Conservation (phyloP, 2,888 invertebrate genomes). For the Ichneumoninae sp. region DNA sequence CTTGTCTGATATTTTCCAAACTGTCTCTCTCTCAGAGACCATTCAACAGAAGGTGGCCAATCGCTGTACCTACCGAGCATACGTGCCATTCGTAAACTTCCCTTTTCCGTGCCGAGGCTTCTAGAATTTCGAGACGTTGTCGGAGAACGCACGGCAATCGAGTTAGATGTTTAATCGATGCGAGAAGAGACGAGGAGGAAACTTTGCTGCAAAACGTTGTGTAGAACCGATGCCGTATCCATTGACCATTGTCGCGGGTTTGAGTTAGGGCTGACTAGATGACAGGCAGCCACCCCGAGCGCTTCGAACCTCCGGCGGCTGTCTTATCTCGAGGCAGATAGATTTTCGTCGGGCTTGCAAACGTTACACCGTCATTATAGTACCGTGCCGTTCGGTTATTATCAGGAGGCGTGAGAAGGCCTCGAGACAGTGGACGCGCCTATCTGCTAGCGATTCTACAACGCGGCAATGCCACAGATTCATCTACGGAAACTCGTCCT, state of each 20-base stretch:
- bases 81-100: not conserved
- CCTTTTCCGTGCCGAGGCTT: not conserved
- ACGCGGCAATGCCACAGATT: constrained; percentile 42
- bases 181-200: constrained; percentile 11
- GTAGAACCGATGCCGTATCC: constrained; percentile 63
- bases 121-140: constrained; percentile 21
- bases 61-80: not conserved
- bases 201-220: constrained; percentile 14
- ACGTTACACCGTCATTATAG: constrained; percentile 15
- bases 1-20: too few species aligned
- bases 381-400: constrained; percentile 50
- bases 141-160: not conserved
- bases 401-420: constrained; percentile 37
- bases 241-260: constrained; percentile 76
- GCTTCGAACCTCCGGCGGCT: constrained; percentile 51
- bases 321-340: constrained; percentile 78
- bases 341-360: constrained; percentile 75
- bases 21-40: not conserved
- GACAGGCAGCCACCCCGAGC: constrained; percentile 71
- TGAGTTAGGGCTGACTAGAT: constrained; percentile 81
- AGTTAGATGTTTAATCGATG: constrained; percentile 41
- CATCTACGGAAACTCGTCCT: constrained; percentile 63
- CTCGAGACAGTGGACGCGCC: constrained; percentile 55
- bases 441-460: constrained; percentile 63
- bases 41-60: not conserved